Percentiles rank a stretch among this genome's conserved stretches.
These are phyloP conservation scores for Beris morrisii DNA, from an alignment of 2,888 invertebrate species.

Conservation along the genomic window DNA sequence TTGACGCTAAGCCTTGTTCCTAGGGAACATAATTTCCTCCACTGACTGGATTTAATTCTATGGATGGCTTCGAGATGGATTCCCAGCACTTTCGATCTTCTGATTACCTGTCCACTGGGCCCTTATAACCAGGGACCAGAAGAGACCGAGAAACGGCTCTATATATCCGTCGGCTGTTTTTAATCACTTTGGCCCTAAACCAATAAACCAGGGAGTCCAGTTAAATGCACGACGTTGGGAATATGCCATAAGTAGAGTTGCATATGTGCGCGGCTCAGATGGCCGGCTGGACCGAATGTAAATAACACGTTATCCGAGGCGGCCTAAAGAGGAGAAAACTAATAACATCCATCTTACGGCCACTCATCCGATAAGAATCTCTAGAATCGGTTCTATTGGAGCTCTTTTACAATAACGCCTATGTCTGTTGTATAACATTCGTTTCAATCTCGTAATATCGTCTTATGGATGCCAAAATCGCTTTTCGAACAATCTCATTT, in stretches of 20 bases:
- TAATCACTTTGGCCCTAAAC: slow-evolving; percentile 32
- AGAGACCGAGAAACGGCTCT: background rate
- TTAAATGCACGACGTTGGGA: background rate
- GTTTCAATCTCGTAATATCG: slow-evolving; percentile 7
- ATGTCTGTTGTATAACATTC: too few species aligned
- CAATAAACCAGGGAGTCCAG: slow-evolving; percentile 28
- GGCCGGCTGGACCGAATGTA: too few species aligned
- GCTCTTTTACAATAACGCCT: slow-evolving; percentile 10
- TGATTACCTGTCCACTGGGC: slow-evolving; percentile 18
- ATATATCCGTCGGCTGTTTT: slow-evolving; percentile 17
- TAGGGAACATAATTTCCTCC: slow-evolving; percentile 13
- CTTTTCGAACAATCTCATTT: slow-evolving; percentile 2
- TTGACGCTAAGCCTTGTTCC: slow-evolving; percentile 25
- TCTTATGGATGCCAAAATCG: slow-evolving; percentile 28
- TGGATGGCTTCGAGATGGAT: background rate
- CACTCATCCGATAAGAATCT: slow-evolving; percentile 36
- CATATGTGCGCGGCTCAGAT: too few species aligned
- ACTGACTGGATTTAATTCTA: slow-evolving; percentile 7
- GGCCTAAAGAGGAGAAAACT: slow-evolving; percentile 31
- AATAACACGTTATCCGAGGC: background rate
- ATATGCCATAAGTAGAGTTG: too few species aligned
- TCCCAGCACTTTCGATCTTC: background rate
- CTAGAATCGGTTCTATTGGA: slow-evolving; percentile 32
- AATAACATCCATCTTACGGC: slow-evolving; percentile 37
- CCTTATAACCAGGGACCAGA: background rate